These are phyloP conservation scores for Bombylius discolor DNA, from an alignment of 2,888 invertebrate genomes.

Conservation along the genomic window DNA sequence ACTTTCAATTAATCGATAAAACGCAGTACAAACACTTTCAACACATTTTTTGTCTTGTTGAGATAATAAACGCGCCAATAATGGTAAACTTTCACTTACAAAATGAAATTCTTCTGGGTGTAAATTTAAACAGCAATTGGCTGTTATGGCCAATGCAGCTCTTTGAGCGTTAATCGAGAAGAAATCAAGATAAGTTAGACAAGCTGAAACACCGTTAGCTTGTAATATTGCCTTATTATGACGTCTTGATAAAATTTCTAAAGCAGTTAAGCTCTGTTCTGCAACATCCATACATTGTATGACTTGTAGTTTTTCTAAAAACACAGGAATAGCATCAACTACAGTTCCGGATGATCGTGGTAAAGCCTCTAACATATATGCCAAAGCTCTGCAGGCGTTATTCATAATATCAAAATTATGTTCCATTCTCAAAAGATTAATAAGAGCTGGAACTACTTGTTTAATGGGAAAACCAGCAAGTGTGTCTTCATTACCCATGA, in stretches of 20 bases:
- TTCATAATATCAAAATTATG: conserved; percentile 99
- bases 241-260: conserved; percentile 91
- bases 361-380: conserved; percentile 98
- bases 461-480: conserved; percentile 96
- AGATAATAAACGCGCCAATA: conserved; percentile 65
- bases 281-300: conserved; percentile 99
- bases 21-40: conserved; percentile 92
- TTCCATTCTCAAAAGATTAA: conserved; percentile 84
- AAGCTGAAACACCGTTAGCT: conserved; percentile 89
- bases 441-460: conserved; percentile 91
- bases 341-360: conserved; percentile 93
- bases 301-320: conserved; percentile 91
- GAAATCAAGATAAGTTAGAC: conserved; percentile 93
- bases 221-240: conserved; percentile 94
- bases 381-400: conserved; percentile 93
- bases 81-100: conserved; percentile 73
- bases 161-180: conserved; percentile 97
- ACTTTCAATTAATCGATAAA: conserved; percentile 91
- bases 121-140: conserved; percentile 94
- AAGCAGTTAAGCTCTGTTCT: conserved; percentile 91
- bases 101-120: conserved; percentile 89
- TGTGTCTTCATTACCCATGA: conserved; percentile 99
- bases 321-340: conserved; percentile 92
- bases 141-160: conserved; percentile 88
- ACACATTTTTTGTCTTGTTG: conserved; percentile 96